Conservation (phyloP, 2,888 invertebrate genomes). For the Drosophila limbata region DNA sequence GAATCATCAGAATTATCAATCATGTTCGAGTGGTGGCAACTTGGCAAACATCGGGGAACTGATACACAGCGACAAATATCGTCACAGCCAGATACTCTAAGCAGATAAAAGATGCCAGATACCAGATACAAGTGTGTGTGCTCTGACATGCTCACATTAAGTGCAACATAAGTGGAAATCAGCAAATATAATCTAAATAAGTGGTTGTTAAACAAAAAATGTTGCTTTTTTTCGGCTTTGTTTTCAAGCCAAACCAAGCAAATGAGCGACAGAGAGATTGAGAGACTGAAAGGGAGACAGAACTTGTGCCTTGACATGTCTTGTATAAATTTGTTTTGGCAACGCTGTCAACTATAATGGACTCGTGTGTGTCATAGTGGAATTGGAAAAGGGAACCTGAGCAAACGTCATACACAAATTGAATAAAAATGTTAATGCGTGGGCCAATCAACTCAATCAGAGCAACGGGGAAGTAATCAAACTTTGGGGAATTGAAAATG, state of each 20-base stretch:
- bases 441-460: slow-evolving; percentile 45
- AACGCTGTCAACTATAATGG: slow-evolving; percentile 76
- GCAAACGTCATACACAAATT: slow-evolving; percentile 63
- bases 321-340: slow-evolving; percentile 70
- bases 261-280: slow-evolving; percentile 6
- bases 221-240: slow-evolving; percentile 34
- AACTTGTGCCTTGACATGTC: slow-evolving; percentile 50
- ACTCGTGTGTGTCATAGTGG: slow-evolving; percentile 56
- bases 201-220: slow-evolving; percentile 82
- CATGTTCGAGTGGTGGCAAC: slow-evolving; percentile 73
- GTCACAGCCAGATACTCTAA: slow-evolving; percentile 39
- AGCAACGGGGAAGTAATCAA: slow-evolving; percentile 52
- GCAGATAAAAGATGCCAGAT: slow-evolving; percentile 35
- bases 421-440: slow-evolving; percentile 77
- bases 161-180: slow-evolving; percentile 79
- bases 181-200: slow-evolving; percentile 83
- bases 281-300: slow-evolving; percentile 9
- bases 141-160: slow-evolving; percentile 59
- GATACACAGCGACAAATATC: slow-evolving; percentile 47
- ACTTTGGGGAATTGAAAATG: slow-evolving; percentile 41
- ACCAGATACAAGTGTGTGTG: slow-evolving; percentile 14
- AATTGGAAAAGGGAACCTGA: slow-evolving; percentile 41
- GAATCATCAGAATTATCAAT: slow-evolving; percentile 80
- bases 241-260: slow-evolving; percentile 2
- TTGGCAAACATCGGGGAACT: slow-evolving; percentile 46